Evolutionary conservation across 2,797 vertebrate species (phyloP).

Genomic region (Gambusia yucatana): DNA sequence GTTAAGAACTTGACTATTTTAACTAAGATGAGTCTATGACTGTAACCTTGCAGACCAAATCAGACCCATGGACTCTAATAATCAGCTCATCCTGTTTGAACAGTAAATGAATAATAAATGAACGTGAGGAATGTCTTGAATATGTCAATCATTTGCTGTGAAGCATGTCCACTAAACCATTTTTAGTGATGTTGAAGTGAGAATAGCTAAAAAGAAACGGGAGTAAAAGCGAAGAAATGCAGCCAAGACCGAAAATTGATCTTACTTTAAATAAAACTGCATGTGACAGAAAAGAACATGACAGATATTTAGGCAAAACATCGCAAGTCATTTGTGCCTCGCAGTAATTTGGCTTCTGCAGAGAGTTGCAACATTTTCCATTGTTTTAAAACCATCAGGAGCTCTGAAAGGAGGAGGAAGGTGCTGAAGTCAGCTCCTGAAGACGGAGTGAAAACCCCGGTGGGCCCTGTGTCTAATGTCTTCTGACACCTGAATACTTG

Average conservation of each 20-base stretch:
- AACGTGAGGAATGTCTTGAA: not conserved
- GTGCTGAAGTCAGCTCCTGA: slow-evolving; percentile 1
- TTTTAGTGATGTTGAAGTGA: not conserved
- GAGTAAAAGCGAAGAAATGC: not conserved
- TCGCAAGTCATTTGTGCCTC: not conserved
- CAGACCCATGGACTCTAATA: not conserved
- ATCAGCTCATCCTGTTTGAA: not conserved
- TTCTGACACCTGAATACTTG: slow-evolving; percentile 12
- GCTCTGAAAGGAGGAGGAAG: not conserved
- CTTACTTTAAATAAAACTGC: not conserved
- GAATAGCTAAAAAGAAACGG: not conserved
- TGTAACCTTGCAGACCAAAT: not conserved
- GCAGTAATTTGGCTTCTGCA: not conserved
- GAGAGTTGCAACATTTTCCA: not conserved
- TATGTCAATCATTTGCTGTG: not conserved
- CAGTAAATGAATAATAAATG: not conserved
- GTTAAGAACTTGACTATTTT: not conserved
- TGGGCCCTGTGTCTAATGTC: slow-evolving; percentile 2
- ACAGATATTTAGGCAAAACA: not conserved
- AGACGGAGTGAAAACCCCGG: slow-evolving; percentile 1
- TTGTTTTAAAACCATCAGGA: not conserved
- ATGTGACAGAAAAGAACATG: not conserved
- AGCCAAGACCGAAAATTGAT: not conserved
- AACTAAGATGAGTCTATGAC: not conserved
- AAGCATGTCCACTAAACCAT: not conserved